Percentiles rank a stretch among this genome's conserved stretches.
phyloP scores from a whole-genome alignment of 1,140 invertebrate species.

The Caerostris darwini region DNA sequence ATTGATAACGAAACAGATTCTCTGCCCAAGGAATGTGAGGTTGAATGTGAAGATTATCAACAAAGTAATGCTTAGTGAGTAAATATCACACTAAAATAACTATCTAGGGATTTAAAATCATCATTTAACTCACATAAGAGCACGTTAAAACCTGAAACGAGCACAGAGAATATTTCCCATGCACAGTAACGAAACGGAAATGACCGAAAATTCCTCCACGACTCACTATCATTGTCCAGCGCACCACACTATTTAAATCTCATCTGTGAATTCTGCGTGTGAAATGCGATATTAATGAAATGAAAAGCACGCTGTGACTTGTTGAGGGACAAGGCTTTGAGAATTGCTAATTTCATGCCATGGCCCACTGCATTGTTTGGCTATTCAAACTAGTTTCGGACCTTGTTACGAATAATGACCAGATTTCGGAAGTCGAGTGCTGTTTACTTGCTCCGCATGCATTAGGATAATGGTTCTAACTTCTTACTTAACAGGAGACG shows the following conservation, averaged over 20 bases:
- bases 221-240: conserved; percentile 8
- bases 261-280: conserved; percentile 14
- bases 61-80: not conserved
- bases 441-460: not conserved
- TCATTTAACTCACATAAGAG: not conserved
- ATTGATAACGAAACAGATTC: too few relatives aligned
- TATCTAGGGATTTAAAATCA: not conserved
- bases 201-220: not conserved
- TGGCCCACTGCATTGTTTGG: not conserved
- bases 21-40: too few relatives aligned
- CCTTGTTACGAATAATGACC: conserved; percentile 41
- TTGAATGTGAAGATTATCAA: not conserved
- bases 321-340: not conserved
- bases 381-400: conserved; percentile 4
- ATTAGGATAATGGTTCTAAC: conserved; percentile 23
- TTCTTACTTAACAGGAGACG: not conserved
- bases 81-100: not conserved
- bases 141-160: not conserved
- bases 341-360: not conserved
- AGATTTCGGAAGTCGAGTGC: not conserved
- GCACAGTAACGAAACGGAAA: conserved; percentile 11
- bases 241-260: conserved; percentile 25
- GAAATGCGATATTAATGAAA: conserved; percentile 63
- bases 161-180: not conserved
- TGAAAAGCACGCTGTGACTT: not conserved